Evolutionary conservation across 2,888 invertebrate species (phyloP), one percentile per base, ranked within the genome.

Genomic region (Drymonia ruficornis): DNA sequence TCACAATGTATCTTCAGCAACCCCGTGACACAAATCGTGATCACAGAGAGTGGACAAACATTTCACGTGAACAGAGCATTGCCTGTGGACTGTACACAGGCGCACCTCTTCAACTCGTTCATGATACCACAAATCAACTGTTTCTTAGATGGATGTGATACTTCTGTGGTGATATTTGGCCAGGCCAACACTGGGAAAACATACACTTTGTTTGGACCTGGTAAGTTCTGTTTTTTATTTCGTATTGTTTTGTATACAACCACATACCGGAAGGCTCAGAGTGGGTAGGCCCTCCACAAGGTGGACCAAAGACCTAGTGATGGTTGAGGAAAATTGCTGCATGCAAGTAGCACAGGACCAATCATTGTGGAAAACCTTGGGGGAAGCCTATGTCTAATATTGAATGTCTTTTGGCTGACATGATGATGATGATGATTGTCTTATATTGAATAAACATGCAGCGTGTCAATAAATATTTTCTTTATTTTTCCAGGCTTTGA

Each of bases 101-200:
- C 92, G 52, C 92, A 95, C 68, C 84, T 96, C 2, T 96, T 94
- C 67, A 93, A 93, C 65, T 94, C 94, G 34, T 93, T 95, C 48
- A 94, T 95, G 71, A 93, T 94, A 72, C 95, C 95, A 2, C 90
- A 96, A 74, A 93, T 96, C 19, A 94, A 94, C 70, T 94, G 94
- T 67, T 94, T 96, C 65, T 80, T 96, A 49, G 96, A 96, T 84
- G 96, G 96, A 18, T 96, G 95, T 76, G 96, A 96, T 86, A 95
- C 96, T n/a, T 96, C 96, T 1, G 94, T 96, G 42, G 95, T 96
- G 11, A 94, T 95, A 28, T 94, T 95, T 73, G 96, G 96, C 0
- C 95, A 96, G 78, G 86, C 89, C 11, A 93, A 91, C 36, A 94
- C 95, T 50, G 96, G 96, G 15, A 96, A 96, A 86, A 95, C 95